Evolutionary conservation across 2,888 invertebrate species (phyloP), one percentile per base, ranked within the genome.

Genomic region (Clostera curtula): DNA sequence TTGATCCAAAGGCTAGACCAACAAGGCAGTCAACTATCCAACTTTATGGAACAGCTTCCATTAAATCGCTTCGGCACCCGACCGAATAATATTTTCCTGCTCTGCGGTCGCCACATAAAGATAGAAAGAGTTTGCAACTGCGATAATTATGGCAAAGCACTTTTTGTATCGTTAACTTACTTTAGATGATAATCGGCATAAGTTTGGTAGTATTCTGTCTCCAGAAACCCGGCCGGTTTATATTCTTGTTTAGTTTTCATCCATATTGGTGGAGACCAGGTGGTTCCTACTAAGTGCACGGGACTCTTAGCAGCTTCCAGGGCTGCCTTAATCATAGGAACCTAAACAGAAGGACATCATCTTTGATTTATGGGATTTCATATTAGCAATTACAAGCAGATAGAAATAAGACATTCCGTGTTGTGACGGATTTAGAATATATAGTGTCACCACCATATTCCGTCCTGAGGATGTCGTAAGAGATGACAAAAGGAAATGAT

Each of bases 201-300:
- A 10, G 19, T 19, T 11, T 19, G 10, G 5, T 19, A 19, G 10
- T 10, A 19, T 10, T 19, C 19, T 5, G 9, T 11, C 9, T 19
- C 6, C 5, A 19, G 19, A 9, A 9, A 19, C 5, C 19, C 19
- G 43, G 69, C 83, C 47, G 85, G 86, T 0, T 56, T 61, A 46
- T 66, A 68, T 3, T 9, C 19, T 3, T 19, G 2, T 9, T 19
- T 19, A 5, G 19, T 19, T 11, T 0, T 19, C 19, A 19, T 19
- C 19, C 19, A 19, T 6, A 11, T 2, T 6, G 19, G 10, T 11
- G 19, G 19, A 5, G 19, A 19, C 19, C 19, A 19, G 10, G 11
- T 5, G 5, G 19, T 10, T 5, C 10, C 19, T 5, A 19, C 10
- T 2, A 19, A 1, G 3, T 19, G 9, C 10, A 19, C 7, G 19